phyloP scores from a whole-genome alignment of 2,113 vertebrate genomes.

The Elachura formosa region DNA sequence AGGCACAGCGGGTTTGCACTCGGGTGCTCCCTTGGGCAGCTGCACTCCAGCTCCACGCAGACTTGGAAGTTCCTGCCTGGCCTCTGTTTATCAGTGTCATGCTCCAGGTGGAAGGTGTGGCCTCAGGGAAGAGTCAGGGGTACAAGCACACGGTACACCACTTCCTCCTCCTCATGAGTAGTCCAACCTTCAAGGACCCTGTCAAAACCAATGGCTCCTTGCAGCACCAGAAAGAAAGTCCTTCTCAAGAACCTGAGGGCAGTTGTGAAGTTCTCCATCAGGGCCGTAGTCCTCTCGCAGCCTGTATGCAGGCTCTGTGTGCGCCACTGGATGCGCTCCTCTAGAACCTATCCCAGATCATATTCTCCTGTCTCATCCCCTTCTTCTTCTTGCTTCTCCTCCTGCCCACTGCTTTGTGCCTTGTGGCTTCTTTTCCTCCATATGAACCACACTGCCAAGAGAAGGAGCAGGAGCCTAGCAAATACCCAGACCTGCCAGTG shows the following conservation, averaged over 20 bases:
- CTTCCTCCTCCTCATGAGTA: background rate
- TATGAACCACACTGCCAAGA: background rate
- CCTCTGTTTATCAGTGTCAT: accelerated
- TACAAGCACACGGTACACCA: accelerated
- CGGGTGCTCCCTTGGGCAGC: accelerated
- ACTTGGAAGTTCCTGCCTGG: accelerated
- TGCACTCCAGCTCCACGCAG: accelerated
- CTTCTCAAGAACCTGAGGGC: background rate
- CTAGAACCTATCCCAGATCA: background rate
- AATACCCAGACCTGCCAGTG: background rate
- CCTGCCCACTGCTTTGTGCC: background rate
- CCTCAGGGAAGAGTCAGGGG: background rate
- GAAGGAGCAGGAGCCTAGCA: background rate
- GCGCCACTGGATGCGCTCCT: accelerated
- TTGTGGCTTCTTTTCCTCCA: accelerated
- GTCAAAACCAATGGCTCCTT: background rate
- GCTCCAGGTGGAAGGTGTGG: background rate
- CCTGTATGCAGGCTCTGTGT: too few species aligned
- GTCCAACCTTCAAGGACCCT: background rate
- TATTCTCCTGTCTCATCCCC: accelerated
- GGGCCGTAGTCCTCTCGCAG: accelerated
- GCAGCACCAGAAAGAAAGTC: accelerated
- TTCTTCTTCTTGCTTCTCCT: background rate
- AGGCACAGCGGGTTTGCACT: background rate
- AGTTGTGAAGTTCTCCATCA: background rate